Percentiles rank a stretch among this genome's conserved stretches.
Conservation (phyloP, 2,113 vertebrate genomes). For the Catharus fuscescens region DNA sequence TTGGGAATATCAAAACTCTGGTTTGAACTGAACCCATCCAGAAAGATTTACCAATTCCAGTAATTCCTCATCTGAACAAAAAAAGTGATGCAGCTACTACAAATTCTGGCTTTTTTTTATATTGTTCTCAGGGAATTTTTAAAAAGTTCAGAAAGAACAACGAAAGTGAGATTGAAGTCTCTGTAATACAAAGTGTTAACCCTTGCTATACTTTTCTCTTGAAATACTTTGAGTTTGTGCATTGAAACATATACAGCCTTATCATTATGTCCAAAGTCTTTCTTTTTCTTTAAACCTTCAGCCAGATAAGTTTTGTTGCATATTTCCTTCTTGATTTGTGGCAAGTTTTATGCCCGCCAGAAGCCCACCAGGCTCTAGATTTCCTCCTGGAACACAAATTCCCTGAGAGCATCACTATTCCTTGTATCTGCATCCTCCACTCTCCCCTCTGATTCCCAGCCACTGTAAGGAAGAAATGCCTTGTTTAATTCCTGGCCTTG, state of each 20-base stretch:
- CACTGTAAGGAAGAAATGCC: not conserved
- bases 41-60: not conserved
- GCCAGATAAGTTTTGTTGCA: not conserved
- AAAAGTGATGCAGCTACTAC: not conserved
- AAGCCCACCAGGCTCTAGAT: not conserved
- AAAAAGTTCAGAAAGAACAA: not conserved
- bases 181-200: not conserved
- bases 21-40: not conserved
- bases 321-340: not conserved
- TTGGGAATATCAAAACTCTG: not conserved
- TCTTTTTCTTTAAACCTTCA: not conserved
- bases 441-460: not conserved
- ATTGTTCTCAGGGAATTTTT: not conserved
- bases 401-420: not conserved
- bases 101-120: not conserved
- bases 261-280: not conserved
- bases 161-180: not conserved
- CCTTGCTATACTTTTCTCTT: not conserved
- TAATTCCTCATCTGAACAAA: not conserved
- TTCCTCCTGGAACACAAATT: not conserved
- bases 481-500: not conserved
- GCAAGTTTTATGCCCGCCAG: not conserved
- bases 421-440: not conserved
- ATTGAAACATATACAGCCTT: rapidly evolving
- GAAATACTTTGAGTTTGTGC: not conserved